A percentile compares a stretch with the other conserved stretches of the same genome.
Evolutionary conservation across 1,140 invertebrate genomes (phyloP).

Genomic region (Proctacanthus coquilletti): DNA sequence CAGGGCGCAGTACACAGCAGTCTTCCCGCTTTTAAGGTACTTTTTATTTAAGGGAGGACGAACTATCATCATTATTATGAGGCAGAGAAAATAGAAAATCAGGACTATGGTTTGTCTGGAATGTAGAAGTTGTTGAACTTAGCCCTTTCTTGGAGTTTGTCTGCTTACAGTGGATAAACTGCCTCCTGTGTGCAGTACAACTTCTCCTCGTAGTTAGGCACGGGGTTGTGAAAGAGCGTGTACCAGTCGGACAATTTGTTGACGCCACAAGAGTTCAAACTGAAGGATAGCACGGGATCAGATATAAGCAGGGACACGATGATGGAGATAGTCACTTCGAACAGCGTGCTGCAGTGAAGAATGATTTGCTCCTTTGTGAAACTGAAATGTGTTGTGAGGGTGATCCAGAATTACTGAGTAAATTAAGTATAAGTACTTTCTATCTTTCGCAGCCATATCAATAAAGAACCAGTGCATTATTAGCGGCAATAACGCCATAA

Average conservation of each 20-base stretch:
- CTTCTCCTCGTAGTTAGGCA: conserved; percentile 74
- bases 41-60: conserved; percentile 11
- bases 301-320: conserved; percentile 57
- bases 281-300: conserved; percentile 59
- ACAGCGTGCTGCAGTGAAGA: conserved; percentile 59
- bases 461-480: conserved; percentile 86
- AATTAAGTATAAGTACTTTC: conserved; percentile 37
- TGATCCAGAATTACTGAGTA: neutral
- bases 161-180: conserved; percentile 85
- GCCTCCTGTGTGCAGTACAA: conserved; percentile 92
- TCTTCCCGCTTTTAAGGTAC: conserved; percentile 41
- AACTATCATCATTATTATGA: conserved; percentile 60
- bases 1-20: conserved; percentile 81
- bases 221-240: conserved; percentile 85
- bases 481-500: conserved; percentile 74
- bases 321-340: conserved; percentile 61
- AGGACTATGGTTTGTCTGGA: conserved; percentile 86
- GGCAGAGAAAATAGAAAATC: conserved; percentile 74
- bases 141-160: conserved; percentile 3
- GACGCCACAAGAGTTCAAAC: conserved; percentile 60
- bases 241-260: conserved; percentile 85
- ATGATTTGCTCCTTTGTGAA: conserved; percentile 55
- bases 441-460: conserved; percentile 60
- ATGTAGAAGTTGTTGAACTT: neutral
- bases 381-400: too few relatives aligned